These are phyloP conservation scores for Ifrita kowaldi DNA, from an alignment of 2,113 vertebrate species.

Conservation along the genomic window DNA sequence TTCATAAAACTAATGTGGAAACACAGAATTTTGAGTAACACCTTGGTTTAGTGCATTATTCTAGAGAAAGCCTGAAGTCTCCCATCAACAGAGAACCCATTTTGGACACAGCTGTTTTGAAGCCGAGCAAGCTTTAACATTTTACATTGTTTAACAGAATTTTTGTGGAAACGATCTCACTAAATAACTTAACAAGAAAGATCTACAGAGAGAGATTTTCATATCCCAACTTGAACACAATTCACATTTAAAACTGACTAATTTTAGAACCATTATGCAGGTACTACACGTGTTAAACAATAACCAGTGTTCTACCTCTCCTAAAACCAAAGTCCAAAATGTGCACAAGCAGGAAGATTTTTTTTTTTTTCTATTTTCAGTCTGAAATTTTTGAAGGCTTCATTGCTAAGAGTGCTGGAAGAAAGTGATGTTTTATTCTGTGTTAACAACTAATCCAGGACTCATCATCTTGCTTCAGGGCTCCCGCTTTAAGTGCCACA, in stretches of 20 bases:
- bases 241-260: background rate
- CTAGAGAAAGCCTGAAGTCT: background rate
- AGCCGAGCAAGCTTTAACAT: background rate
- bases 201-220: background rate
- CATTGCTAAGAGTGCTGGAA: background rate
- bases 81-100: background rate
- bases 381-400: background rate
- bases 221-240: background rate
- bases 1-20: background rate
- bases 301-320: background rate
- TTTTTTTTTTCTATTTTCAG: background rate
- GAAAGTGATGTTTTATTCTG: background rate
- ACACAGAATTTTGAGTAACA: background rate
- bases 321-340: background rate
- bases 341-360: background rate
- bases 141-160: background rate
- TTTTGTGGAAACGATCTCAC: background rate
- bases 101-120: background rate
- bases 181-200: background rate
- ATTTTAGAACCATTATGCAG: background rate
- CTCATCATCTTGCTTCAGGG: background rate
- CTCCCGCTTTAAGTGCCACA: background rate
- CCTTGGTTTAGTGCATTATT: background rate
- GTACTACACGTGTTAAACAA: background rate
- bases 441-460: background rate